These are phyloP conservation scores for Labroides dimidiatus DNA, from an alignment of 2,797 vertebrate species.

Conservation along the genomic window DNA sequence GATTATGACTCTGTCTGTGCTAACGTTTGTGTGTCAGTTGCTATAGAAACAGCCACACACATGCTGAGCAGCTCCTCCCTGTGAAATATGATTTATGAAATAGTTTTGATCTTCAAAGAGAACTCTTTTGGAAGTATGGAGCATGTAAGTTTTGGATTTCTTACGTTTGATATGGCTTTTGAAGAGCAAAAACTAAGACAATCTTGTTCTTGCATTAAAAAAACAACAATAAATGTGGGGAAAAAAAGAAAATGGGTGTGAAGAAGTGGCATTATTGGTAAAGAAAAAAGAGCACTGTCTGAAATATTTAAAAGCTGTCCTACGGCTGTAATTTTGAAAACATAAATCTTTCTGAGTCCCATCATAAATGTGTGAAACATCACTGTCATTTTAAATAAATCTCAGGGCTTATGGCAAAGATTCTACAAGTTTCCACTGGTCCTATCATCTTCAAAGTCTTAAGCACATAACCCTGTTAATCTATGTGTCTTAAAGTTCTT, in stretches of 20 bases:
- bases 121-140: conserved; percentile 50
- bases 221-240: conserved; percentile 51
- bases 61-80: conserved; percentile 47
- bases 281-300: conserved; percentile 10
- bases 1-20: conserved; percentile 21
- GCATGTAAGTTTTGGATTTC: conserved; percentile 44
- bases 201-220: conserved; percentile 48
- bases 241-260: conserved; percentile 19
- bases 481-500: not conserved
- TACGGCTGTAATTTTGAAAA: conserved; percentile 23
- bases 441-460: conserved; percentile 10
- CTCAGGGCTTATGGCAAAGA: not conserved
- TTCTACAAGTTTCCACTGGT: not conserved
- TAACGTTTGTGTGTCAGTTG: conserved; percentile 53
- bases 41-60: conserved; percentile 57
- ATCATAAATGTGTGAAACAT: conserved; percentile 2
- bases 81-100: conserved; percentile 76
- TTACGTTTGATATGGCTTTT: conserved; percentile 65
- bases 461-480: not conserved
- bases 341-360: conserved; percentile 37
- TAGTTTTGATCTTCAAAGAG: conserved; percentile 75
- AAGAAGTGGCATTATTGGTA: conserved; percentile 7
- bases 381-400: conserved; percentile 24
- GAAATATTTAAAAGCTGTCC: conserved; percentile 19
- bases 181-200: conserved; percentile 66